phyloP scores from a whole-genome alignment of 2,797 vertebrate genomes.

The Chloroceryle amazona region DNA sequence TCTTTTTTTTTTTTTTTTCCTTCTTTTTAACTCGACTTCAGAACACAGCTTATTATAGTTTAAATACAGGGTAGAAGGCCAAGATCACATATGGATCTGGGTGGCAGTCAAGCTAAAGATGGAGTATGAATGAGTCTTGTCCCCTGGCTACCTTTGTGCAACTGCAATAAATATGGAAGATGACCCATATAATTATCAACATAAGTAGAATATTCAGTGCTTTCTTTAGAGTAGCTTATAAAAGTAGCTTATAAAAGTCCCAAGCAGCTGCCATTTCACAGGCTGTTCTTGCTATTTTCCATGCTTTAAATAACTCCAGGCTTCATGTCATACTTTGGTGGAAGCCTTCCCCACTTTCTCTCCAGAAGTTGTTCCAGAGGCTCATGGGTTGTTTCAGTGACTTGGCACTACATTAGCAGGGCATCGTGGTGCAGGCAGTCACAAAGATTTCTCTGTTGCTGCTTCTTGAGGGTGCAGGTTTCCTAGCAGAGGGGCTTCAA shows the following conservation, averaged over 20 bases:
- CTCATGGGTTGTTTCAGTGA: neutral
- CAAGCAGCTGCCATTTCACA: neutral
- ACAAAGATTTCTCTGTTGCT: neutral
- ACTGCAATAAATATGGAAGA: constrained; percentile 41
- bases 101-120: constrained; percentile 14
- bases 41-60: constrained; percentile 55
- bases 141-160: neutral
- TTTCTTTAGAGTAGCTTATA: constrained; percentile 57
- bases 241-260: neutral
- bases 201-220: constrained; percentile 24
- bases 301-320: constrained; percentile 40
- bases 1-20: neutral
- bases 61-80: constrained; percentile 69
- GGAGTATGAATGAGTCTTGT: neutral
- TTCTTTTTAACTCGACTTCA: constrained; percentile 11
- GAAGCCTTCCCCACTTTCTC: neutral
- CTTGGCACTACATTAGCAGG: neutral
- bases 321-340: accelerated
- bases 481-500: neutral
- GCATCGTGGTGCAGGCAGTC: accelerated
- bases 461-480: neutral
- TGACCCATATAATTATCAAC: constrained; percentile 44
- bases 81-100: neutral
- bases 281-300: constrained; percentile 12
- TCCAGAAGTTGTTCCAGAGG: neutral